Base-by-base conservation (phyloP, 2,888 invertebrate genomes). In the Pristionchus mayeri region DNA sequence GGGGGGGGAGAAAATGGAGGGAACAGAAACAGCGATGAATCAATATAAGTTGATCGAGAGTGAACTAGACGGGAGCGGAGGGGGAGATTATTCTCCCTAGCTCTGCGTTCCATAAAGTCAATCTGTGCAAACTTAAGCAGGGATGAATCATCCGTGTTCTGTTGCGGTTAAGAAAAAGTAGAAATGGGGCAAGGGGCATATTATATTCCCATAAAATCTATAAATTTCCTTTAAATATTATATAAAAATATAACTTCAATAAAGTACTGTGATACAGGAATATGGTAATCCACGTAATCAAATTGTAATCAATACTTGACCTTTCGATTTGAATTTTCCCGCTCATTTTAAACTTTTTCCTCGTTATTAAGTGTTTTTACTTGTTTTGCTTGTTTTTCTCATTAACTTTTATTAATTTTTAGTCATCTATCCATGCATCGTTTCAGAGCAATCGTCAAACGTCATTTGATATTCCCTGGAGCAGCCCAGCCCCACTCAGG, bases 51-150 rank as follows among this genome's bases (percentile, higher is more conserved):
- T 71, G 71, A 71, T 71, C n/a, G 71, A 71, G 40, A 37, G 71
- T 71, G 40, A 40, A 71, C 71, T 71, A 24, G 71, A 44, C 37
- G 71, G 71, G 40, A 71, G 71, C n/a, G 71, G 40, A 71, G 71
- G 40, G 21, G 40, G 34, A 63, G 60, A 71, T 40, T 71, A 44
- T 40, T 71, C 71, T 13, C 21, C 21, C 54, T 57, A n/a, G 6
- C 44, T 13, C 63, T 18, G 24, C 67, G 6, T 71, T 71, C 71
- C 3, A 71, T 71, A 71, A 71, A 71, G 37, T 24, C 37, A 71
- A 44, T 71, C 71, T 71, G 71, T 71, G 71, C 71, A 71, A 71
- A 71, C 71, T 71, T 71, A 40, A 71, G 24, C 24, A 71, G 37
- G 40, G 44, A 44, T 71, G 71, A 71, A 24, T 71, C 71, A 71